Evolutionary conservation across 2,888 invertebrate genomes (phyloP).

Genomic region (Thelaira solivaga): DNA sequence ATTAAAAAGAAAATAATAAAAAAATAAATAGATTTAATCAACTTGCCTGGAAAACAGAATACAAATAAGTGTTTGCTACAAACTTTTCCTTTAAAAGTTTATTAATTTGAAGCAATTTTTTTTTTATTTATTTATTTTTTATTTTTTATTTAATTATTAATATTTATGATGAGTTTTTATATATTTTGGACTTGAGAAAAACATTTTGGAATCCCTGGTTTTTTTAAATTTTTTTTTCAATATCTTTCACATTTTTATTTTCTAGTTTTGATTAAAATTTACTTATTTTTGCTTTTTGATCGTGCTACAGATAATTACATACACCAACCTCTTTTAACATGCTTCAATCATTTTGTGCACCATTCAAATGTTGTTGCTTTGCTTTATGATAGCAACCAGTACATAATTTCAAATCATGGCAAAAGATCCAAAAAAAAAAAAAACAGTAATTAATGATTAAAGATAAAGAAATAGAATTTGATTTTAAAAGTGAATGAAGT

Average conservation of each 20-base stretch:
- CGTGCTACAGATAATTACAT: conserved; percentile 60
- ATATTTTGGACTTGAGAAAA: background rate
- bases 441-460: conserved; percentile 42
- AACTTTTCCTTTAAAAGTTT: no score
- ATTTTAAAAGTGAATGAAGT: conserved; percentile 1
- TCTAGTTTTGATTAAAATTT: conserved; percentile 41
- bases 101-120: no score
- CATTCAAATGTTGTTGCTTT: conserved; percentile 19
- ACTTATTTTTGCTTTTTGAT: conserved; percentile 38
- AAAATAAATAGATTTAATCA: background rate
- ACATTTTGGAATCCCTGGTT: conserved; percentile 15
- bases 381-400: background rate
- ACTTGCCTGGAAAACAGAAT: no score
- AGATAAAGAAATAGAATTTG: conserved; percentile 46
- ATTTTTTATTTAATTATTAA: no score
- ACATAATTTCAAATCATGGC: background rate
- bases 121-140: background rate
- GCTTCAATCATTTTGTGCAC: conserved; percentile 30
- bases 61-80: no score
- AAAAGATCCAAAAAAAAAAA: background rate
- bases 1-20: background rate
- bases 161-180: no score
- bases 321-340: conserved; percentile 32
- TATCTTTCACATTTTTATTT: background rate
- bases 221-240: background rate